Evolutionary conservation across 2,113 vertebrate species (phyloP).

Genomic region (Scatophagus argus): DNA sequence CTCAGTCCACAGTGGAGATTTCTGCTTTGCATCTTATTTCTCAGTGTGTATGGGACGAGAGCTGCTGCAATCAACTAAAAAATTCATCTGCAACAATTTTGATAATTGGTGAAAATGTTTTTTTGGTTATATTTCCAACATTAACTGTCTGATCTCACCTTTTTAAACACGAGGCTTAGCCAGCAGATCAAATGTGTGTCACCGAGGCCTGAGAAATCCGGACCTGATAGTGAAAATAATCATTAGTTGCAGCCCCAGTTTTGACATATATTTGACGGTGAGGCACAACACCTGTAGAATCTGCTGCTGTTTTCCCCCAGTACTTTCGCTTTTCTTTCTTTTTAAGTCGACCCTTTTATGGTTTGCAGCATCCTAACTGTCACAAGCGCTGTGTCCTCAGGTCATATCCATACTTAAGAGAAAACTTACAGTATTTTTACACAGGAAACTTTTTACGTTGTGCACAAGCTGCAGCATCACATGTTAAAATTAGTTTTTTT

Average conservation of each 20-base stretch:
- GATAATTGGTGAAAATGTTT: neutral
- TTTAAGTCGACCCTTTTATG: neutral
- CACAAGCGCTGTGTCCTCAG: neutral
- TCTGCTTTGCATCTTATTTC: neutral
- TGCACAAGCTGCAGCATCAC: neutral
- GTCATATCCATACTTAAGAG: conserved; percentile 14
- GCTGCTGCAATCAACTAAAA: neutral
- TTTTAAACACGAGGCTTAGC: neutral
- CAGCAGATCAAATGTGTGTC: neutral
- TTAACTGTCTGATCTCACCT: neutral
- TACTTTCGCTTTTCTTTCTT: neutral
- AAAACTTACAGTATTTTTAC: neutral
- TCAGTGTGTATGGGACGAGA: neutral
- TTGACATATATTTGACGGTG: neutral
- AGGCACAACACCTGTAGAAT: neutral
- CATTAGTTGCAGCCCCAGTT: neutral
- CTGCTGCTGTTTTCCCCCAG: neutral
- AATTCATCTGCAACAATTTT: neutral
- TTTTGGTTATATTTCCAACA: neutral
- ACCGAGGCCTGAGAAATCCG: neutral
- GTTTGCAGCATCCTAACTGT: neutral
- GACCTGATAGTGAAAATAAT: neutral
- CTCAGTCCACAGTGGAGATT: no score
- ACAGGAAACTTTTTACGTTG: neutral
- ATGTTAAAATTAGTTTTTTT: neutral